Percentiles rank a stretch among this genome's conserved stretches.
Conservation (phyloP, 2,888 invertebrate species). For the Sclerodermus sp. region DNA sequence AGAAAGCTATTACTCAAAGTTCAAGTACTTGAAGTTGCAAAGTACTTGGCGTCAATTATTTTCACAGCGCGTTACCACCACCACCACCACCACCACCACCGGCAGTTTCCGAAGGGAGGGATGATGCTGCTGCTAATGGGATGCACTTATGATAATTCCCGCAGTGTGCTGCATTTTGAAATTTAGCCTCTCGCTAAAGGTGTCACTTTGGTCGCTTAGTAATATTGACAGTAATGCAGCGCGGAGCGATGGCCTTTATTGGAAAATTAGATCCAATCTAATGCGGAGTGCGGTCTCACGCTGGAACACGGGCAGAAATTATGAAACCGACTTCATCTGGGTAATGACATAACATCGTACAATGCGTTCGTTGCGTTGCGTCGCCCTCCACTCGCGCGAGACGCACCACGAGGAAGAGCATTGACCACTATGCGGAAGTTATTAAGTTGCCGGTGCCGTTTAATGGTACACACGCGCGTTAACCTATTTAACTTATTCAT, state of each 20-base stretch:
- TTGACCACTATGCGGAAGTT: constrained; percentile 32
- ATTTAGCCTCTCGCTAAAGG: no score
- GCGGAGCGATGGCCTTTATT: constrained; percentile 16
- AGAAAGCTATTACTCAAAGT: no score
- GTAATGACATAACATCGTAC: neutral
- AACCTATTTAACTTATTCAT: constrained; percentile 36
- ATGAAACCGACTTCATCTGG: constrained; percentile 19
- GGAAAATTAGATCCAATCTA: constrained; percentile 38
- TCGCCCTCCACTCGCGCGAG: no score
- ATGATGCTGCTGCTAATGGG: constrained; percentile 1
- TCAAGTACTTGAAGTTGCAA: no score
- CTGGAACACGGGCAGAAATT: constrained; percentile 30
- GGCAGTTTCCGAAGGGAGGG: no score
- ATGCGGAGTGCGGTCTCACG: constrained; percentile 29
- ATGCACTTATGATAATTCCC: constrained; percentile 6
- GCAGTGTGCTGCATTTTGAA: no score
- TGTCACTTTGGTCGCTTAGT: no score
- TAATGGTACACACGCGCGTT: constrained; percentile 30
- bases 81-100: no score
- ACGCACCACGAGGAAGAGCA: constrained; percentile 25
- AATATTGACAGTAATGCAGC: no score
- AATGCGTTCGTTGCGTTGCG: no score
- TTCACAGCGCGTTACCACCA: no score
- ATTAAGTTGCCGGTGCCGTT: constrained; percentile 26
- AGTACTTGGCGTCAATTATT: no score